Base-by-base conservation (phyloP, 2,888 invertebrate genomes). In the Chymomyza amoena region DNA sequence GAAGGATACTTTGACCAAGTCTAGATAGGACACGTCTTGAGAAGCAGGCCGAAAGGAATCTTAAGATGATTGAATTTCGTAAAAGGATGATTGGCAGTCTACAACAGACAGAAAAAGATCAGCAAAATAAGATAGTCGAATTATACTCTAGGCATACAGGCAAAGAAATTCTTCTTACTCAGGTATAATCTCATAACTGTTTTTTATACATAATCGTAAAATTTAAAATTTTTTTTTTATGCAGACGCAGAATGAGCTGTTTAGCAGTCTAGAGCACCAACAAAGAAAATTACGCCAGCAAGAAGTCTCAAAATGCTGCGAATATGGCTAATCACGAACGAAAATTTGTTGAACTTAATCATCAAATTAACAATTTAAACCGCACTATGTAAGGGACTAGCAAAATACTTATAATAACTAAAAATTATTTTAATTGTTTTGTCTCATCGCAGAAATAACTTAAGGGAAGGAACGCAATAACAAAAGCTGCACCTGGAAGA, bases 301-400 rank as follows among this genome's bases (percentile, higher is more conserved):
- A n/a, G n/a, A n/a, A n/a, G n/a, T n/a, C 80, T 0, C 81, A 90
- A 13, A 79, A 78, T 61, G 83, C 87, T 52, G 75, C 77, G 60
- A n/a, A 63, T 89, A 9, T 86, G 90, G 83, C 87, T 0, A 89
- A 83, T n/a, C 88, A 91, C 59, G 89, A 88, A n/a, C 88, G 90
- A 32, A 89, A 86, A 64, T 91, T 90, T 64, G 81, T 80, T 0
- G 54, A 73, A 1, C 72, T 90, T 66, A 87, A 89, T 57, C 79
- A 84, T 5, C 89, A 90, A 62, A 80, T 88, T 61, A 66, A 79
- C 0, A 67, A 84, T 13, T 69, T 91, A 0, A 90, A 89, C 57
- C 83, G 87, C 39, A 80, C 84, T 5, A 75, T 90, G 92, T 91
- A 80, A 87, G 90, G 85, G 6, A 39, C n/a, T 39, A 61, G 56